Evolutionary conservation across 2,113 vertebrate species (phyloP).

Genomic region (Lichenostomus cassidix): DNA sequence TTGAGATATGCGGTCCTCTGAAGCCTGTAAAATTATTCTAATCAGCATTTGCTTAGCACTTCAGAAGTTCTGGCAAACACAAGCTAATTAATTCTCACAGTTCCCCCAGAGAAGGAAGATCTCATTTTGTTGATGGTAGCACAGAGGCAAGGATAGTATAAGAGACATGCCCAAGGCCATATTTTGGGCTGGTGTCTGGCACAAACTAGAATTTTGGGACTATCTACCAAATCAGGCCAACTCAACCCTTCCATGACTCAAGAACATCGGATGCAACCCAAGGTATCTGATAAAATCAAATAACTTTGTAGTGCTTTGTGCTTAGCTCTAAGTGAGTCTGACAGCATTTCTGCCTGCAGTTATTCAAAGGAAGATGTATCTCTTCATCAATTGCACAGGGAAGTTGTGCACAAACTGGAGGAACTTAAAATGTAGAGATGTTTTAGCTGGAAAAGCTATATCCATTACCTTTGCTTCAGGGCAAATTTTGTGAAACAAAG

Average conservation of each 20-base stretch:
- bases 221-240: not conserved
- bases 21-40: constrained; percentile 69
- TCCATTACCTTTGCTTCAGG: not conserved
- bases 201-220: not conserved
- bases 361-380: not conserved
- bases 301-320: not conserved
- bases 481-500: not conserved
- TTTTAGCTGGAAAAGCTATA: not conserved
- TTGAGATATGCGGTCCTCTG: constrained; percentile 60
- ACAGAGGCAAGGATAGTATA: not conserved
- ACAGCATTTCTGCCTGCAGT: not conserved
- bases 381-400: not conserved
- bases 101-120: constrained; percentile 43
- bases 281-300: not conserved
- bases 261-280: not conserved
- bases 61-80: constrained; percentile 62
- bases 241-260: not conserved
- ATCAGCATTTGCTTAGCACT: constrained; percentile 64
- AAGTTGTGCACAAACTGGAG: not conserved
- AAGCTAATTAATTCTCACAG: constrained; percentile 62
- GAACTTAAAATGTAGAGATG: not conserved
- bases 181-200: not conserved
- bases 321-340: not conserved
- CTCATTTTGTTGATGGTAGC: constrained; percentile 42
- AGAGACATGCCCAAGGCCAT: not conserved